Base-by-base conservation (phyloP, 2,113 vertebrate species). In the Scopus umbretta region DNA sequence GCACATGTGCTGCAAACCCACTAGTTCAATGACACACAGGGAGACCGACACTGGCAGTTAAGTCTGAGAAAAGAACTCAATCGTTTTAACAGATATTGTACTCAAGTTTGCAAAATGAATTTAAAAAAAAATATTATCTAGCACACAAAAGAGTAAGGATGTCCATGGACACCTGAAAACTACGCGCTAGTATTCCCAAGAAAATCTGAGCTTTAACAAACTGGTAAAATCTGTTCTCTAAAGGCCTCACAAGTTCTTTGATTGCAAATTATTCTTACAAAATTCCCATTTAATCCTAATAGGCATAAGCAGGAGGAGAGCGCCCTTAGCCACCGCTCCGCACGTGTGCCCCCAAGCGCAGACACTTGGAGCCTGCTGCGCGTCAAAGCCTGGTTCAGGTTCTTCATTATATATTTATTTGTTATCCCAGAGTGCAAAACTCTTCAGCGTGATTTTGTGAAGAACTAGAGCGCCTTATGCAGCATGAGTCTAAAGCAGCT, bases 311-410 rank as follows among this genome's bases (percentile, higher is more conserved):
- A 10, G 43, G 11, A 22, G 43, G 11, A 10, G 32, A 12, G 13
- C 0, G 6, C 13, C 49, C 14, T 3, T 0, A 6, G 38, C n/a
- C 74, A 6, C 1, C 30, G 15, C 34, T 12, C 29, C 76, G 3
- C 6, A 19, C 30, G 4, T 2, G 11, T 26, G 2, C 25, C 38
- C 7, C 47, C 5, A 3, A 7, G 34, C 4, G 5, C 65, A 2
- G 23, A 22, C 14, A n/a, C n/a, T n/a, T n/a, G n/a, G n/a, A n/a
- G 34, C 38, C 71, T 19, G 38, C 62, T 20, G 62, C 38, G 8
- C 17, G 27, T 5, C 13, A 3, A 15, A 29, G 62, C 18, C 2
- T 6, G 63, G 40, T 8, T 15, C 15, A 16, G 19, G 40, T 4
- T 21, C 68, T 30, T 40, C 49, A 40, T 27, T 19, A 2, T 23